Evolutionary conservation across 2,888 invertebrate species (phyloP).

Genomic region (Athrips mouffetella): DNA sequence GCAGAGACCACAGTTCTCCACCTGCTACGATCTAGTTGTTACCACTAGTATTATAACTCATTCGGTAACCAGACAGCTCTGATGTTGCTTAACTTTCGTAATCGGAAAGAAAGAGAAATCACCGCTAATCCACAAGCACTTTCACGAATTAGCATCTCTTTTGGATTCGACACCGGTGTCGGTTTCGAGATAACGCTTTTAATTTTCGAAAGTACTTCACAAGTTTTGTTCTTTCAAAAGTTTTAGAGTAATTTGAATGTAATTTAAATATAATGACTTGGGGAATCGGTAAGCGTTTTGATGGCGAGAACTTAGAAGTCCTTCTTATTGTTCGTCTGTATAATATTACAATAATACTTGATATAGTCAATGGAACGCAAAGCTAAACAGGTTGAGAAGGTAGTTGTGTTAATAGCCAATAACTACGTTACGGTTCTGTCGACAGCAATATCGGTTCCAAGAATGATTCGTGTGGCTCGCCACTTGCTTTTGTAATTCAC

Average conservation of each 20-base stretch:
- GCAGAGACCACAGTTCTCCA: too few relatives aligned
- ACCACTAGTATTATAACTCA: too few relatives aligned
- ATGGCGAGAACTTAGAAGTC: constrained; percentile 6
- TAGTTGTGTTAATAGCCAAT: not conserved
- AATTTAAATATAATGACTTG: constrained; percentile 19
- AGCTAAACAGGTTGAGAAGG: not conserved
- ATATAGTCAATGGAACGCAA: not conserved
- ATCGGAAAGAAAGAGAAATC: too few relatives aligned
- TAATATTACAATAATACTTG: not conserved
- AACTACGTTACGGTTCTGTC: not conserved
- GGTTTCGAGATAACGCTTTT: constrained; percentile 20
- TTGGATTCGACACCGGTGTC: constrained; percentile 16
- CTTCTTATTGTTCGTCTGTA: not conserved
- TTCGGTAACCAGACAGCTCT: too few relatives aligned
- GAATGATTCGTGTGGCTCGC: constrained; percentile 37
- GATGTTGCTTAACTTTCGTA: too few relatives aligned
- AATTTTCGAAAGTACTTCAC: constrained; percentile 21
- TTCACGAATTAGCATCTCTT: constrained; percentile 17
- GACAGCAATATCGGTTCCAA: constrained; percentile 17
- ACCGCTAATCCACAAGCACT: constrained; percentile 10
- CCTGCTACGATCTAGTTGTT: too few relatives aligned
- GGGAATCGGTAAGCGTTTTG: constrained; percentile 15
- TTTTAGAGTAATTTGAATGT: constrained; percentile 20
- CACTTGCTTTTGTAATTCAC: constrained; percentile 46
- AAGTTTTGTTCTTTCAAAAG: constrained; percentile 20